Conservation (phyloP, 2,888 invertebrate species). For the Villa cingulata region DNA sequence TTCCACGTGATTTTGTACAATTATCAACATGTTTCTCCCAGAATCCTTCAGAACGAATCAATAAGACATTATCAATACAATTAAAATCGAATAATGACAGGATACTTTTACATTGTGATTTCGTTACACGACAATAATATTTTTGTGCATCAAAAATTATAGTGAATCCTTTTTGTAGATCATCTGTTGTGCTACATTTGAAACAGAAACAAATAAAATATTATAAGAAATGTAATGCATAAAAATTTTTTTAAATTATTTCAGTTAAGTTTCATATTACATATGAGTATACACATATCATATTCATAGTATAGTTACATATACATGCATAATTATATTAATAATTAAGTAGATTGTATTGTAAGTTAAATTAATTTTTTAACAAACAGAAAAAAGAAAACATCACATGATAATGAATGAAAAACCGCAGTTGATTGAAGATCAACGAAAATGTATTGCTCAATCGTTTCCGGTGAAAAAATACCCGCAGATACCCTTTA, state of each 20-base stretch:
- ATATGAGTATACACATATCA: too few species aligned
- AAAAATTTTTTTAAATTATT: too few species aligned
- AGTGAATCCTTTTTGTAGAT: slow-evolving; percentile 40
- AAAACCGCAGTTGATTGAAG: too few species aligned
- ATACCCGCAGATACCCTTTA: too few species aligned
- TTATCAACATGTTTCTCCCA: slow-evolving; percentile 64
- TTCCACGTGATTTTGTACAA: slow-evolving; percentile 47
- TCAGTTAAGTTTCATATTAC: too few species aligned
- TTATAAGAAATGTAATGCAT: neutral
- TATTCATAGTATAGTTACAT: neutral
- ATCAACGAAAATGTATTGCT: too few species aligned
- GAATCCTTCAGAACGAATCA: slow-evolving; percentile 59
- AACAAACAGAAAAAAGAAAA: too few species aligned
- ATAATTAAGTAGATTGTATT: too few species aligned
- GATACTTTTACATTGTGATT: slow-evolving; percentile 46
- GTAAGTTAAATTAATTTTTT: too few species aligned
- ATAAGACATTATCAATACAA: slow-evolving; percentile 25
- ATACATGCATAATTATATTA: neutral
- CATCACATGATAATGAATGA: too few species aligned
- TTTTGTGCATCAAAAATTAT: slow-evolving; percentile 51
- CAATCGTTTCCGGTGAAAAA: too few species aligned
- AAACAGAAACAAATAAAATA: neutral
- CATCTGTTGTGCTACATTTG: slow-evolving; percentile 18
- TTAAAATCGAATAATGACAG: slow-evolving; percentile 39
- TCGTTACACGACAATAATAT: slow-evolving; percentile 47